Base-by-base conservation (phyloP, 2,797 vertebrate species). In the Loriculus beryllinus region DNA sequence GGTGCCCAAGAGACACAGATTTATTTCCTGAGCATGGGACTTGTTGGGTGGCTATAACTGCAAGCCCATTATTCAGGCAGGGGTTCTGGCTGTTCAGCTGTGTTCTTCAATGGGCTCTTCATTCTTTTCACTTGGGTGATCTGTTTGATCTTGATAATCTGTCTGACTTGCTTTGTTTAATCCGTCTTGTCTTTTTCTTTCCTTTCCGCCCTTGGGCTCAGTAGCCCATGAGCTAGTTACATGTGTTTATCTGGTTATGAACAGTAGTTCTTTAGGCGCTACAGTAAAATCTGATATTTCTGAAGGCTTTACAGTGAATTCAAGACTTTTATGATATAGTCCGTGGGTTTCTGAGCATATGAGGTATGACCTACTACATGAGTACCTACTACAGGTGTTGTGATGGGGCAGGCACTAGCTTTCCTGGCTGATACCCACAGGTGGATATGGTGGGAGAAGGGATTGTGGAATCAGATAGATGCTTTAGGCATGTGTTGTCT, bases 141-240 rank as follows among this genome's bases (percentile, higher is more conserved):
- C 65, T 76, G 76, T 90, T 95, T 95, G 93, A 94, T 95, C 90
- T 95, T 88, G 78, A 76, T 95, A 85, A 93, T 92, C 84, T 78
- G 37, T 54, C 80, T 69, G 84, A 83, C n/a, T 93, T 92, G 62
- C 84, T 92, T 92, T 80, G 64, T 92, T 88, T 90, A 92, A 91
- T 94, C 35, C 21, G n/a, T 82, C 29, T 88, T 60, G 62, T 71
- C 28, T 56, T 59, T 26, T 39, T 37, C 43, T 43, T 47, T n/a
- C 49, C 45, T 60, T 22, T 14, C 4, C 12, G 19, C 31, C 74
- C 69, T 29, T 1, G 0, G 79, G 76, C 76, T 72, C 26, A 25
- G 82, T 81, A 85, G 49, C 76, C 57, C 42, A 17, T 74, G 72
- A 93, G 75, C 64, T 81, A 70, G 91, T 94, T 94, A 87, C 79